Evolutionary conservation across 2,113 vertebrate species (phyloP).

Genomic region (Peromyscus californicus): DNA sequence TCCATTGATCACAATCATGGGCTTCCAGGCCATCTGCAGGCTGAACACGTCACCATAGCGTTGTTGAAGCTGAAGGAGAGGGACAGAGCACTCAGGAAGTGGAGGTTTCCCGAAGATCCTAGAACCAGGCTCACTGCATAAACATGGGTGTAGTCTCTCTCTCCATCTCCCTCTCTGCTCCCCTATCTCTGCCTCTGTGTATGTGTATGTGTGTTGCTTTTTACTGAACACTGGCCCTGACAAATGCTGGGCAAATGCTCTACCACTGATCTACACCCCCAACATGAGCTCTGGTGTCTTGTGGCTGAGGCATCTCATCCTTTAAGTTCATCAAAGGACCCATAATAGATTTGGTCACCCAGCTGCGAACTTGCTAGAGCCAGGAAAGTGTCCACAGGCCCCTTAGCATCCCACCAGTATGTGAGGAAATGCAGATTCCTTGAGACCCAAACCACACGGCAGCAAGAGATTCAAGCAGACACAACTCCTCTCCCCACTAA

Average conservation of each 20-base stretch:
- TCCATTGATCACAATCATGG: conserved; percentile 83
- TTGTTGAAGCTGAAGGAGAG: conserved; percentile 77
- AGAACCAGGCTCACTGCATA: background rate
- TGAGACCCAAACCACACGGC: background rate
- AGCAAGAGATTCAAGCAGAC: background rate
- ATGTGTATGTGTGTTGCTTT: background rate
- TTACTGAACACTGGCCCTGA: no score
- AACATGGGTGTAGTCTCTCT: no score
- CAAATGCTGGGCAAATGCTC: background rate
- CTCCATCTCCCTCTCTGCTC: no score
- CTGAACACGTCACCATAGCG: conserved; percentile 85
- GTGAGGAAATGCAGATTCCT: background rate
- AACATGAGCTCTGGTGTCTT: background rate
- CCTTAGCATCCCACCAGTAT: background rate
- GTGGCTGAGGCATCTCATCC: no score
- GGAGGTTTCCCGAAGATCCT: rapidly evolving
- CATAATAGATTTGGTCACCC: no score
- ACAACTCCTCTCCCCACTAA: rapidly evolving
- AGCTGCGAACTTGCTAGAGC: background rate
- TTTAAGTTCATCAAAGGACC: background rate
- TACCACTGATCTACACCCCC: no score
- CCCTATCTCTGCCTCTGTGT: background rate
- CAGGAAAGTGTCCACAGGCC: background rate
- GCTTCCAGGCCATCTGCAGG: conserved; percentile 85
- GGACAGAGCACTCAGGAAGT: rapidly evolving